Evolutionary conservation across 1,140 invertebrate genomes (phyloP), one percentile per base, ranked within the genome.

Genomic region (Bombus breviceps): DNA sequence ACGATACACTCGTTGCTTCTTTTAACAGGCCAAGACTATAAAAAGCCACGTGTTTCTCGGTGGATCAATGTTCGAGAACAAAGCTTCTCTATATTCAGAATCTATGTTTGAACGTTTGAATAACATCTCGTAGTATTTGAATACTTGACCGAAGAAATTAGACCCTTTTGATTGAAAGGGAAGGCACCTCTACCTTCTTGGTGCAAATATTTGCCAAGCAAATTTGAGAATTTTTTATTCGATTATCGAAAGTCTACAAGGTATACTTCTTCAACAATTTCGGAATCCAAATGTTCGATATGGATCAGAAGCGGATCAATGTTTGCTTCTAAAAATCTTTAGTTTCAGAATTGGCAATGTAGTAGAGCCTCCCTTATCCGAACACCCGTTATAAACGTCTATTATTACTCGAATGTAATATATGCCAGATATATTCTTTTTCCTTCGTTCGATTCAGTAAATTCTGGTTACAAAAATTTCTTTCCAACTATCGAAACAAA

Each of bases 151-250:
- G 15, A 25, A 28, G 53, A 15, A 82, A 82, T 39, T 59, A 43
- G 80, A 74, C 39, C 69, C 22, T 82, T 62, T 3, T 39, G 39
- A 18, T 64, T 28, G 28, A 13, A 28, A 43, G 34, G 3, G 32
- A 43, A 74, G 22, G 47, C 64, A 64, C 64, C 41, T 34, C 57
- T 57, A 13, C 25, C 53, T 34, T 41, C 37, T 22, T n/a, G 10
- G 5, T 12, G 28, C 78, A 74, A 74, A 82, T 74, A 82, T 74
- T 82, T 82, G 71, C 28, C 12, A 9, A 13, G 71, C 57, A 82
- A 82, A 82, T 41, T 74, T n/a, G 12, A 73, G 47, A 28, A 34
- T 71, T 82, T 47, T 66, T 47, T 47, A 47, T 47, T 15, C 43
- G 43, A 47, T 47, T 9, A 9, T 12, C 18, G 6, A n/a, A 74